Percentiles rank a stretch among this genome's conserved stretches.
phyloP scores from a whole-genome alignment of 1,140 invertebrate genomes.

The Drosophila serrata region DNA sequence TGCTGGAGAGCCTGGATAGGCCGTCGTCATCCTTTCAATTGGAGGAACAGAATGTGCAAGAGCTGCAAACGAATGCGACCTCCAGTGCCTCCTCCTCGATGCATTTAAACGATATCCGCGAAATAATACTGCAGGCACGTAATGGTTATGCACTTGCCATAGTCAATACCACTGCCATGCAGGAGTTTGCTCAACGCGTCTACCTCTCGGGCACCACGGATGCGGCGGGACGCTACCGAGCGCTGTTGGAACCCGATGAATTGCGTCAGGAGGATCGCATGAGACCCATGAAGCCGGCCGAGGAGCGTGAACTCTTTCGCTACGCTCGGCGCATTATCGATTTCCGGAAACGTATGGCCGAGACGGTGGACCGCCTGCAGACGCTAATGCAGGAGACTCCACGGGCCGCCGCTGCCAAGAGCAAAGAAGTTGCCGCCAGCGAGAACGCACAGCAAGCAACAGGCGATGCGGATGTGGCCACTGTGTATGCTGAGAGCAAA shows the following conservation, averaged over 20 bases:
- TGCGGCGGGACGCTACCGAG: conserved; percentile 20
- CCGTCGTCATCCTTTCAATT: background rate
- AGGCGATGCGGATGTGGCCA: background rate
- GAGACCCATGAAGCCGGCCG: conserved; percentile 19
- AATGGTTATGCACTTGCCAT: conserved; percentile 50
- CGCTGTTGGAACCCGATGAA: conserved; percentile 53
- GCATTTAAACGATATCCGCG: background rate
- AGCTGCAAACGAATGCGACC: background rate
- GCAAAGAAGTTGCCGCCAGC: background rate
- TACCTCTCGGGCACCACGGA: conserved; percentile 66
- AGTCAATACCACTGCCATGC: conserved; percentile 75
- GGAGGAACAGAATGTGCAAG: conserved; percentile 6
- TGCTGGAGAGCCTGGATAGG: conserved; percentile 50
- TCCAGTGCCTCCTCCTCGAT: background rate
- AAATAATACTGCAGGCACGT: conserved; percentile 31
- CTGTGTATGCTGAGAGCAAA: background rate
- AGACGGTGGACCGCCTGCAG: conserved; percentile 76
- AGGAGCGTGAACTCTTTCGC: conserved; percentile 62
- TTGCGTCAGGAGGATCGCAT: conserved; percentile 27
- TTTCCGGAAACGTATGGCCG: conserved; percentile 76
- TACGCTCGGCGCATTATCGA: conserved; percentile 68
- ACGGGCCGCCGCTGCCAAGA: conserved; percentile 1
- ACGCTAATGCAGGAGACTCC: conserved; percentile 67
- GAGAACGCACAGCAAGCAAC: background rate
- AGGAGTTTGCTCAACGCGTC: conserved; percentile 69